Base-by-base conservation (phyloP, 2,113 vertebrate genomes). In the Ciconia stormi region DNA sequence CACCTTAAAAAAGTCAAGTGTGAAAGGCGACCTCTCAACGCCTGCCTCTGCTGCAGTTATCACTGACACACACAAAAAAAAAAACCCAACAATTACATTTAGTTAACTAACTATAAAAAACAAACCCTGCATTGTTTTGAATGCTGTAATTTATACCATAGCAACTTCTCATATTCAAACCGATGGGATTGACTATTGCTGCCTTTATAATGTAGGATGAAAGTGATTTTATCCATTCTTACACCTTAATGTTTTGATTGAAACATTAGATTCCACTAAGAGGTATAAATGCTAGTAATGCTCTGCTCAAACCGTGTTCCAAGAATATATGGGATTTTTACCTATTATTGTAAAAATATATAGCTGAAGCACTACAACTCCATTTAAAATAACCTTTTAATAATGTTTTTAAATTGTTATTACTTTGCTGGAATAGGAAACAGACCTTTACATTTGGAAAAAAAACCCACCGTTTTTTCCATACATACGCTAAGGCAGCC, bases 81-180 rank as follows among this genome's bases (percentile, higher is more conserved):
- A 2, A 58, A 19, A 12, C 19, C 4, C 12, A 21, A 22, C 2
- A 73, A 14, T 16, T 8, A 1, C 17, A 49, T 59, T 82, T 46
- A 16, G 13, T 4, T n/a, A 67, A 30, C 4, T 15, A 44, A 32
- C 11, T 23, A 19, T 6, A 55, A 79, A 72, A 69, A 40, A 0
- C 11, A 34, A 40, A 3, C 38, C 16, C 23, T 11, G 16, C 3
- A 1, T 3, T 46, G 34, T 38, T 80, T 34, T 38, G 6, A 55
- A 23, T 13, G 6, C 2, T 10, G 3, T 15, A 1, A 40, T 30
- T 38, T 42, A 36, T 8, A 47, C 11, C 29, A 21, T 4, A 11
- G 10, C 18, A 47, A 17, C 20, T 46, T 20, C 23, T 26, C 21
- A 21, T 17, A 73, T 32, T 40, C 44, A 53, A 56, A 16, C 13